Evolutionary conservation across 2,113 vertebrate species (phyloP).

Genomic region (Mustela nigripes): DNA sequence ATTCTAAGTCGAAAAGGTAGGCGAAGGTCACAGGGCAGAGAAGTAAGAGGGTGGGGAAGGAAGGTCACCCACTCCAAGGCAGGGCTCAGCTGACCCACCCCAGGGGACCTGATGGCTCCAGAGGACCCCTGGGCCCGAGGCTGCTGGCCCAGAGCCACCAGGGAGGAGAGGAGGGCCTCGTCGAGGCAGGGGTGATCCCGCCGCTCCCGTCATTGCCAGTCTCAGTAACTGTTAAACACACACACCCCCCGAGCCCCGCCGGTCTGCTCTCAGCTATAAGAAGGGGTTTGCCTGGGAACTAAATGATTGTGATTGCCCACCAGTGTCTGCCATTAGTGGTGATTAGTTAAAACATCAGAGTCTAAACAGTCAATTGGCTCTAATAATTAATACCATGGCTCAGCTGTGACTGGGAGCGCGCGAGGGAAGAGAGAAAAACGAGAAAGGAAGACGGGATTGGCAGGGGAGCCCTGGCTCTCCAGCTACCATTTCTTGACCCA

Average conservation of each 20-base stretch:
- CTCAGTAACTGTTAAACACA: fast-evolving
- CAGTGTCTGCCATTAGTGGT: constrained; percentile 98
- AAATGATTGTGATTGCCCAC: constrained; percentile 98
- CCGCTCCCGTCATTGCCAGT: not conserved
- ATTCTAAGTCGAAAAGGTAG: constrained; percentile 34
- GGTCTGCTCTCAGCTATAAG: constrained; percentile 84
- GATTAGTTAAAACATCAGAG: constrained; percentile 99
- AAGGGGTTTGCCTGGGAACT: constrained; percentile 93
- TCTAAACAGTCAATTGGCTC: constrained; percentile 99
- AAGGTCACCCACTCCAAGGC: not conserved
- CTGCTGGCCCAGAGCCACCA: not conserved
- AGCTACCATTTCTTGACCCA: not conserved
- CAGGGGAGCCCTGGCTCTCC: not conserved
- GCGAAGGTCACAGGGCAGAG: not conserved
- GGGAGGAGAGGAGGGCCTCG: not conserved
- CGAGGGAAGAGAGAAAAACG: not conserved
- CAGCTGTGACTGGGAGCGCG: constrained; percentile 90
- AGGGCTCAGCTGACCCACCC: not conserved
- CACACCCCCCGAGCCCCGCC: not conserved
- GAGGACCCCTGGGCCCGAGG: not conserved
- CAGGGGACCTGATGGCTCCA: not conserved
- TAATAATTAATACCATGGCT: constrained; percentile 99
- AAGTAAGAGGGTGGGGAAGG: not conserved
- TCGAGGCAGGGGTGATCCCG: not conserved
- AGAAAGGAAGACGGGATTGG: not conserved